Base-by-base conservation (phyloP, 2,113 vertebrate genomes). In the Willisornis vidua region DNA sequence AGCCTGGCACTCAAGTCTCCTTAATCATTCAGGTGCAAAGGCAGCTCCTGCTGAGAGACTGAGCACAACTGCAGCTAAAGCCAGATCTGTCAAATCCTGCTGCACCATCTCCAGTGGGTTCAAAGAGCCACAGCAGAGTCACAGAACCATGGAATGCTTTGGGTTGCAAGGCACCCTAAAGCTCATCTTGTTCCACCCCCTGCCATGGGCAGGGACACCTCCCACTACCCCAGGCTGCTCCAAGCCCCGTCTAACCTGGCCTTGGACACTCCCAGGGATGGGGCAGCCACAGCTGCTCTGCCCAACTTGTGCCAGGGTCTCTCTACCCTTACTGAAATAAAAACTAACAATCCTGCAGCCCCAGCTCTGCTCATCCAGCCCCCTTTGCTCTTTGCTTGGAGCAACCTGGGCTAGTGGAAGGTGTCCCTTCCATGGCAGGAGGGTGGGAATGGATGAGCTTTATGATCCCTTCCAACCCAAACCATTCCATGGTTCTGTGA, bases 241-340 rank as follows among this genome's bases (percentile, higher is more conserved):
- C 29, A 39, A 58, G 8, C 7, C 10, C 51, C 0, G 0, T 52
- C 26, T 62, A 62, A 0, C 14, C 57, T 1, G 8, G 31, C 41
- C 72, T 43, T 6, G 49, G 49, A 9, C 57, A 37, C 41, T 37
- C 3, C 25, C 48, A 57, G 29, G 41, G 7, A 63, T 24, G 22
- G 16, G 22, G 20, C 41, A 89, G 87, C 29, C 71, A 48, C 48
- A 68, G 48, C 20, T 62, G 1, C 41, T 4, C 65, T 77, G 31
- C 25, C 26, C 14, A 77, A 0, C 14, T 31, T 39, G 37, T 8
- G 29, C 39, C 51, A 73, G 39, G 1, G 26, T 35, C 49, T 33
- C n/a, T 41, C 29, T 8, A 41, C 16, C 63, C 22, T 29, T 15
- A 29, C 1, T 4, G 2, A 1, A 37, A 51, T 4, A 28, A 45